A percentile compares a stretch with the other conserved stretches of the same genome.
Evolutionary conservation across 2,113 vertebrate species (phyloP).

Genomic region (pig (Sus scrofa)): DNA sequence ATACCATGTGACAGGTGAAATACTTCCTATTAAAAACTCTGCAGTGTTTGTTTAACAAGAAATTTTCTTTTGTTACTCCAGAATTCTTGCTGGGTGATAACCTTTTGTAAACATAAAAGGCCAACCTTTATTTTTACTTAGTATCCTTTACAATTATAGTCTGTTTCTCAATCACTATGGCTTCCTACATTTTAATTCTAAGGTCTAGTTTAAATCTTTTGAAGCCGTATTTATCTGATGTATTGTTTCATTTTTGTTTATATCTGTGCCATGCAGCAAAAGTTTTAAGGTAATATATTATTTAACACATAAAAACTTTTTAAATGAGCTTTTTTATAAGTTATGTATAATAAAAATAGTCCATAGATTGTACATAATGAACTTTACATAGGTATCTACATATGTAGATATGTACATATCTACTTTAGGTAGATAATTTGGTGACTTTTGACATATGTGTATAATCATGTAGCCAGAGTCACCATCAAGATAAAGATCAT

Average conservation of each 20-base stretch:
- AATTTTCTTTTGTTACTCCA: not conserved
- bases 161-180: not conserved
- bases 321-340: not conserved
- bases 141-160: conserved; percentile 5
- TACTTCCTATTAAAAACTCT: not conserved
- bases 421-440: conserved; percentile 14
- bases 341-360: not conserved
- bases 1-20: not conserved
- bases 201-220: not conserved
- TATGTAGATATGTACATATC: too few species aligned
- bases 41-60: not conserved
- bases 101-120: not conserved
- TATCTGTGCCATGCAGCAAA: not conserved
- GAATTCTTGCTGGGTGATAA: not conserved
- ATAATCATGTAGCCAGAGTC: not conserved
- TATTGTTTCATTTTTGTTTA: not conserved
- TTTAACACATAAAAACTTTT: not conserved
- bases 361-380: too few species aligned
- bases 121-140: conserved; percentile 21
- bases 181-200: conserved; percentile 30
- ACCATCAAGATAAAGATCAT: not conserved
- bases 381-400: too few species aligned
- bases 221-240: not conserved
- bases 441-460: conserved; percentile 38
- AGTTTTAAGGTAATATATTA: not conserved